Evolutionary conservation across 1,140 invertebrate genomes (phyloP), one percentile per base, ranked within the genome.

Genomic region (Ylistrum balloti): DNA sequence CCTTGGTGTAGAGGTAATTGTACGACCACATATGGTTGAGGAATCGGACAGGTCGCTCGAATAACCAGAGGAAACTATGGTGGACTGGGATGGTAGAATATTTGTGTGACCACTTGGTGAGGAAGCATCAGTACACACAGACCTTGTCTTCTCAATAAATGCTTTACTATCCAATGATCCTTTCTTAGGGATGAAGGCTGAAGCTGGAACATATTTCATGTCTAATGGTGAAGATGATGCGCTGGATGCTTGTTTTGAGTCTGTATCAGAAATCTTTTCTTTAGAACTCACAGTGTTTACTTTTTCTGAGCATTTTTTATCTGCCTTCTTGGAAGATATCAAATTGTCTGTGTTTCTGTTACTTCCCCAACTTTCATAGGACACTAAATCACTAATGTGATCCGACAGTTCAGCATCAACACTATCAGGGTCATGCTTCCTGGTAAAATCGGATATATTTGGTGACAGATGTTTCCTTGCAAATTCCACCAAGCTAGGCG

Each of bases 381-480:
- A 74, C 56, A 74, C n/a, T 5, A 74, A 74, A 74, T 74, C 56
- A 28, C 56, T 74, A 3, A 74, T 5, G 28, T 74, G 56, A 28
- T 74, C 56, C 22, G 56, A n/a, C 5, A n/a, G 56, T 74, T 74
- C 56, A 28, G 5, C 1, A 28, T 74, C 56, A 5, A 74, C n/a
- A n/a, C n/a, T 28, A 74, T 74, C 56, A 7, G 56, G 56, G n/a
- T 74, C 56, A 74, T 74, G 56, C n/a, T 74, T 74, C 56, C 56
- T 74, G 22, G 56, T 74, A n/a, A 74, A 74, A 17, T 74, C 56
- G n/a, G 56, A 0, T 28, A 74, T n/a, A 28, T 5, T 74, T 3
- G 56, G 56, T 0, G 56, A 74, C 1, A 74, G 56, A 74, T 74
- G 56, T 28, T 74, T 74, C 17, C 56, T 74, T 3, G 56, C 56